Percentiles rank a stretch among this genome's conserved stretches.
Conservation (phyloP, 1,140 invertebrate genomes). For the Bathynomus jamesi region DNA sequence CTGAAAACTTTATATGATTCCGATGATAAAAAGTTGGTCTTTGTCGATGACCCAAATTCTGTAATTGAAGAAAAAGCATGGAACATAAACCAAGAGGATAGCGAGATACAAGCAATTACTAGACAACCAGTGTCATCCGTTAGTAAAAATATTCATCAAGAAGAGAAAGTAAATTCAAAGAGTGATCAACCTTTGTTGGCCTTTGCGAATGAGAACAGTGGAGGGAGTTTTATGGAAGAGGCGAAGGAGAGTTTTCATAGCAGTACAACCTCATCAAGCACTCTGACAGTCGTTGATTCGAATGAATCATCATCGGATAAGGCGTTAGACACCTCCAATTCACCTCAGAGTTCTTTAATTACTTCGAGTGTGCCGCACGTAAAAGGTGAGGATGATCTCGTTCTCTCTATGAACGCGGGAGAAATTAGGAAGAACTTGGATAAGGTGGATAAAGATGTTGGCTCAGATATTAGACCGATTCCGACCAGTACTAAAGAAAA, state of each 20-base stretch:
- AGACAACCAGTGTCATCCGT: neutral
- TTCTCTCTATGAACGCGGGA: neutral
- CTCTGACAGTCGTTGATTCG: neutral
- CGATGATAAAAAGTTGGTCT: neutral
- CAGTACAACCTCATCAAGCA: neutral
- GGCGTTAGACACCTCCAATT: too few species aligned
- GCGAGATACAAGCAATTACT: neutral
- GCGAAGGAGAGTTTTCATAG: neutral
- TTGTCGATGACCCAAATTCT: neutral
- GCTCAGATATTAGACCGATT: neutral
- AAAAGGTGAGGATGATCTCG: neutral
- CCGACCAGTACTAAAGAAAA: neutral
- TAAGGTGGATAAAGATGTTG: neutral
- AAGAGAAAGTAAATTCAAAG: neutral
- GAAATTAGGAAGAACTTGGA: neutral
- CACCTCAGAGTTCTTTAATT: too few species aligned
- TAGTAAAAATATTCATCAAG: neutral
- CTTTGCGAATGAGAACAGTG: neutral
- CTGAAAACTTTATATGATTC: too few species aligned
- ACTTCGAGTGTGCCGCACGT: too few species aligned
- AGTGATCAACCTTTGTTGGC: neutral
- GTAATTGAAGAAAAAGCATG: neutral
- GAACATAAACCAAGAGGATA: neutral
- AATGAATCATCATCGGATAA: neutral
- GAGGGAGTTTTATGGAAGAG: neutral